phyloP scores from a whole-genome alignment of 2,888 invertebrate species.

The Callimorpha dominula region DNA sequence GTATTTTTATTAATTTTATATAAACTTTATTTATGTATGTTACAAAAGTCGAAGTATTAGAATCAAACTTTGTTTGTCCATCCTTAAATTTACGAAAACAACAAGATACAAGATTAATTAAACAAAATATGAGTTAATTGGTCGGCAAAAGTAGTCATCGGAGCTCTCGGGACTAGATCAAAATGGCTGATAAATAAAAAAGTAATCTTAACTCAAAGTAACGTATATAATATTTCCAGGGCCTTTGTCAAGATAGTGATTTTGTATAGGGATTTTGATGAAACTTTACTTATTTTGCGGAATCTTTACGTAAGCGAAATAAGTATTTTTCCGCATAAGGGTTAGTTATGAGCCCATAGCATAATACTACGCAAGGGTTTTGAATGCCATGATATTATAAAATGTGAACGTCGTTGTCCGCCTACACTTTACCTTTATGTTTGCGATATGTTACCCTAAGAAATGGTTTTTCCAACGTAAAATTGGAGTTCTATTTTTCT shows the following conservation, averaged over 20 bases:
- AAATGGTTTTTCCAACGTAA: constrained; percentile 21
- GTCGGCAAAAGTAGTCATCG: constrained; percentile 30
- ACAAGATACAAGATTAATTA: constrained; percentile 20
- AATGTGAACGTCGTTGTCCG: constrained; percentile 40
- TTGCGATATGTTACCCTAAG: constrained; percentile 26
- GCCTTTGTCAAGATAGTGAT: constrained; percentile 46
- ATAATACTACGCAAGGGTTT: constrained; percentile 46
- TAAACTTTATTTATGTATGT: no score
- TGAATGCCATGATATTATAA: constrained; percentile 36
- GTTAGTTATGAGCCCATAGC: constrained; percentile 43
- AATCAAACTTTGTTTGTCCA: no score
- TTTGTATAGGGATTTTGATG: constrained; percentile 48
- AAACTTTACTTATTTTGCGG: constrained; percentile 43
- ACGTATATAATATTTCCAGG: constrained; percentile 37
- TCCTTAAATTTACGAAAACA: no score
- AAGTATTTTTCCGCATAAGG: constrained; percentile 37
- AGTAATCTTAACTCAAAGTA: constrained; percentile 37
- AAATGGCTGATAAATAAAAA: constrained; percentile 45
- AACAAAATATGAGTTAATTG: constrained; percentile 18
- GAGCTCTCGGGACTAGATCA: constrained; percentile 25
- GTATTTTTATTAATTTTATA: no score
- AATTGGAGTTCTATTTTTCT: constrained; percentile 18
- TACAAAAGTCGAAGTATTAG: no score
- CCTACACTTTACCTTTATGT: constrained; percentile 33
- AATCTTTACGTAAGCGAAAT: constrained; percentile 40